Conservation (phyloP, 2,888 invertebrate genomes). For the Erynnis tages region DNA sequence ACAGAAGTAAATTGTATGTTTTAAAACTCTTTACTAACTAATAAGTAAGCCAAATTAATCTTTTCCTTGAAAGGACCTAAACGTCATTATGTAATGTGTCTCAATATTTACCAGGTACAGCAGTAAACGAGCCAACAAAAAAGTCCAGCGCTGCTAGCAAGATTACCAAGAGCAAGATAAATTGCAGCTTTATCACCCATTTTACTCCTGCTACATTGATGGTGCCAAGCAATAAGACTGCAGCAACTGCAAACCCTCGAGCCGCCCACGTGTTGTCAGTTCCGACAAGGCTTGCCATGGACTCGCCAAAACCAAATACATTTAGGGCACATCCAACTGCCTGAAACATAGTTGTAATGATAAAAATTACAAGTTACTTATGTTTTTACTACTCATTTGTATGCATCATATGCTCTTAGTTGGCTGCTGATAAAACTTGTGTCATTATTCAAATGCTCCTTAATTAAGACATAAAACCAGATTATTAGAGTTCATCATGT, state of each 20-base stretch:
- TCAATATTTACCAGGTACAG: conserved; percentile 83
- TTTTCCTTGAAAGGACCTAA: too few species aligned
- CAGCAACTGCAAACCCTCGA: conserved; percentile 92
- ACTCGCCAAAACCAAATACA: conserved; percentile 98
- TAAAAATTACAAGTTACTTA: too few species aligned
- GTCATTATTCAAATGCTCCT: too few species aligned
- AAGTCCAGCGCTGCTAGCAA: conserved; percentile 95
- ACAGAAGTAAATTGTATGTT: too few species aligned
- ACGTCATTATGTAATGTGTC: neutral
- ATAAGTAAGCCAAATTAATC: too few species aligned
- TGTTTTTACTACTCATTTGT: too few species aligned
- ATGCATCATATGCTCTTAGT: too few species aligned
- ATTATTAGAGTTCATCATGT: too few species aligned
- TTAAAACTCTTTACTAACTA: too few species aligned
- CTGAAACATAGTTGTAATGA: conserved; percentile 76
- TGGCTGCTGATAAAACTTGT: too few species aligned
- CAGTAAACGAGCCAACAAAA: conserved; percentile 93
- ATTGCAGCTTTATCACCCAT: conserved; percentile 98
- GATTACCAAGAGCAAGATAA: conserved; percentile 91
- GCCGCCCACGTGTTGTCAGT: conserved; percentile 90
- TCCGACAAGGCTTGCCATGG: conserved; percentile 92
- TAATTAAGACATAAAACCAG: too few species aligned
- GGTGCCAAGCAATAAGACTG: conserved; percentile 91
- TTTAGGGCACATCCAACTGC: conserved; percentile 98
- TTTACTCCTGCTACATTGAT: conserved; percentile 98